These are phyloP conservation scores for Ammodytes dubius DNA, from an alignment of 2,113 vertebrate species.

Conservation along the genomic window DNA sequence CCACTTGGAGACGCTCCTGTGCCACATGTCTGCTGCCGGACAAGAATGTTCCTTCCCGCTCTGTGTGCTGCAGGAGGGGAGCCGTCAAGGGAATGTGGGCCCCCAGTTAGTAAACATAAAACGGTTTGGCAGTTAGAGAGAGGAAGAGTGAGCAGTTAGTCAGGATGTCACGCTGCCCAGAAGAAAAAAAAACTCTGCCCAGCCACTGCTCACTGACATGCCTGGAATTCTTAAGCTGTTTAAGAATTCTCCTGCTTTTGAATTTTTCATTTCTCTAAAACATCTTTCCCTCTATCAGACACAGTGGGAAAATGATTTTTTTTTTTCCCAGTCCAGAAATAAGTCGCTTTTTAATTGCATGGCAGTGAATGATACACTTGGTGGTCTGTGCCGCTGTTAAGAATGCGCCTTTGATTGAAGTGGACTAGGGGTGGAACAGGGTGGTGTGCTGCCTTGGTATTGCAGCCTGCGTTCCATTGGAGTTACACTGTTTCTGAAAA, in stretches of 20 bases:
- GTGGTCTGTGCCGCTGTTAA: slow-evolving; percentile 60
- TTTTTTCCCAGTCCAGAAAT: slow-evolving; percentile 72
- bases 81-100: slow-evolving; percentile 49
- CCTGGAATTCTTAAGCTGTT: slow-evolving; percentile 74
- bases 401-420: slow-evolving; percentile 70
- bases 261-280: slow-evolving; percentile 46
- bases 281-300: slow-evolving; percentile 60
- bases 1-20: slow-evolving; percentile 41
- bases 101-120: slow-evolving; percentile 67
- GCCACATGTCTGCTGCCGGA: slow-evolving; percentile 61
- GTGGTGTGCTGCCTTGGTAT: slow-evolving; percentile 60
- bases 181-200: slow-evolving; percentile 48
- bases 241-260: slow-evolving; percentile 51
- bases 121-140: slow-evolving; percentile 51
- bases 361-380: slow-evolving; percentile 55
- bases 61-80: slow-evolving; percentile 38
- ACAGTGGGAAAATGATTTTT: slow-evolving; percentile 76
- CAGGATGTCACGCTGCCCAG: slow-evolving; percentile 66
- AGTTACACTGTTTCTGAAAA: slow-evolving; percentile 74
- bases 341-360: slow-evolving; percentile 69
- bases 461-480: slow-evolving; percentile 70
- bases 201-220: slow-evolving; percentile 63
- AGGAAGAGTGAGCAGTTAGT: slow-evolving; percentile 42
- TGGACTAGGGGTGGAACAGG: slow-evolving; percentile 68
- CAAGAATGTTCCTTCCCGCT: slow-evolving; percentile 46